These are phyloP conservation scores for Prenolepis imparis DNA, from an alignment of 2,888 invertebrate species.

Conservation along the genomic window DNA sequence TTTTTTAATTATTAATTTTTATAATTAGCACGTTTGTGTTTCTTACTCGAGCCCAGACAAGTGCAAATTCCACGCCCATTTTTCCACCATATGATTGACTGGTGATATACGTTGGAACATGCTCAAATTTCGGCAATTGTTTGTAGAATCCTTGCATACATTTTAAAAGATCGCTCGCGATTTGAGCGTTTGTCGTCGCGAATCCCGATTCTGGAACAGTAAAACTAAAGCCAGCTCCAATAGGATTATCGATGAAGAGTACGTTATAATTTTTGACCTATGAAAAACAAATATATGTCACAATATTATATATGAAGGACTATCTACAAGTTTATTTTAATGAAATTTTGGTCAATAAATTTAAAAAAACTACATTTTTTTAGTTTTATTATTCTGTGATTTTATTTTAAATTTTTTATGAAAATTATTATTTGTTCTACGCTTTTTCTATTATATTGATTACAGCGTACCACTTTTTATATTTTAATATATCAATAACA, in stretches of 20 bases:
- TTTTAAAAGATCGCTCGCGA: conserved; percentile 92
- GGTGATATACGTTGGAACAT: conserved; percentile 93
- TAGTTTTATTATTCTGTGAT: neutral
- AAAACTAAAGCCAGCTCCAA: conserved; percentile 95
- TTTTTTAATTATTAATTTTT: neutral
- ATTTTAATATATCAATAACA: neutral
- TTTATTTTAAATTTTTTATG: neutral
- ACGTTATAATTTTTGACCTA: conserved; percentile 93
- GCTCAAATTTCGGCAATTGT: conserved; percentile 90
- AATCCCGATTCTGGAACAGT: conserved; percentile 87
- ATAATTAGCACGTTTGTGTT: neutral
- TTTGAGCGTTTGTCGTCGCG: conserved; percentile 89
- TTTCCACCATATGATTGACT: conserved; percentile 97
- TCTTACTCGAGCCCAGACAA: conserved; percentile 87
- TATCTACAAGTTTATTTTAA: neutral
- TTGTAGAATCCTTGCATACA: conserved; percentile 91
- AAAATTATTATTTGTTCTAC: too few relatives aligned
- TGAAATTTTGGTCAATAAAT: neutral
- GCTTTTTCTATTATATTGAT: neutral
- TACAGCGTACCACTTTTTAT: neutral
- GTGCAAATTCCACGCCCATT: conserved; percentile 95
- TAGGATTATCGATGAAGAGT: conserved; percentile 96
- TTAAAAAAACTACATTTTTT: neutral
- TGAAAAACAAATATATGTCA: conserved; percentile 53
- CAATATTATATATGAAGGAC: neutral